phyloP scores from a whole-genome alignment of 2,113 vertebrate genomes.

The Dromiciops gliroides region DNA sequence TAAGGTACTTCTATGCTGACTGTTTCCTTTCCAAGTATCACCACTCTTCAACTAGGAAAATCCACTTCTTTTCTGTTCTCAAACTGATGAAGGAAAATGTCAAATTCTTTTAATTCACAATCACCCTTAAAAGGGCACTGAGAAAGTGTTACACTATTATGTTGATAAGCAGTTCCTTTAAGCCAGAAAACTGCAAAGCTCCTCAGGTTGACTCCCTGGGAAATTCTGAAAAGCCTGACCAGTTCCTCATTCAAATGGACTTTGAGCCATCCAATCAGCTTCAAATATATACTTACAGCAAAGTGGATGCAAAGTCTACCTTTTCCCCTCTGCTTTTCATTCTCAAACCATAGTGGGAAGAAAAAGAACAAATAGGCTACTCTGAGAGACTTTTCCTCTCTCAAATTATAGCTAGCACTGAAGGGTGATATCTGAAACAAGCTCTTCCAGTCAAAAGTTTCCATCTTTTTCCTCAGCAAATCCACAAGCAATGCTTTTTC shows the following conservation, averaged over 20 bases:
- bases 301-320: not conserved
- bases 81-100: not conserved
- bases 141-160: not conserved
- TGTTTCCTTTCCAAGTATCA: not conserved
- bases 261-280: not conserved
- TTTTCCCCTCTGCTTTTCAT: not conserved
- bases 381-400: not conserved
- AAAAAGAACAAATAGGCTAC: not conserved
- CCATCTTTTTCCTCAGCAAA: not conserved
- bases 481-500: not conserved
- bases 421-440: not conserved
- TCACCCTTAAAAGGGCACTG: not conserved
- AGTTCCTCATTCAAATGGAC: not conserved
- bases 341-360: not conserved
- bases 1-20: not conserved
- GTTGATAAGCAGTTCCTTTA: not conserved
- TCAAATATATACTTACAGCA: not conserved
- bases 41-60: not conserved
- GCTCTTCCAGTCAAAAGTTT: not conserved
- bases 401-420: no score
- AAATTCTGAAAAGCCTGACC: not conserved
- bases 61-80: not conserved
- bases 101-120: not conserved
- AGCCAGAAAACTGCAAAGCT: not conserved
- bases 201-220: not conserved